Evolutionary conservation across 2,113 vertebrate species (phyloP), one percentile per base, ranked within the genome.

Genomic region (Neodon shergylaensis): DNA sequence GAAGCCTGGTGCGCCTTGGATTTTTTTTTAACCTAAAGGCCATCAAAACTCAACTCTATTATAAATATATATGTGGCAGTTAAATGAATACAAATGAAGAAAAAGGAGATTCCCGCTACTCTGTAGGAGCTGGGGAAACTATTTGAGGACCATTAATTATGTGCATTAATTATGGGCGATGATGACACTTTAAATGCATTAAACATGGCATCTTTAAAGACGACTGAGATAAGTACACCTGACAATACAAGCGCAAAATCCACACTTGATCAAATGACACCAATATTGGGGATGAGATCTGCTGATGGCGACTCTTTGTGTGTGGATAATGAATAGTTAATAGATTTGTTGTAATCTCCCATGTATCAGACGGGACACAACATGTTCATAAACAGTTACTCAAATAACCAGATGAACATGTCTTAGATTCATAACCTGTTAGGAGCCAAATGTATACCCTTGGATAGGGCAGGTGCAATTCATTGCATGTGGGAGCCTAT

Each of bases 11-110:
- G 96, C 73, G 72, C 63, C 86, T 42, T 97, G 73, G 85, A 96
- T 39, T 21, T 72, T 19, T 97, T 66, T 95, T 97, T 97, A 97
- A 92, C 72, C 66, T 88, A 94, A 96, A 97, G 76, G 95, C 58
- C 96, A 77, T 94, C 90, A 96, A 52, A 68, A 83, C 52, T 98
- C 85, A 97, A 49, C 52, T 97, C 73, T 95, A 72, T 94, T 95
- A 94, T 96, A 82, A 97, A 95, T 97, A 91, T 97, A 94, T 82
- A 12, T 52, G 68, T 83, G 16, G 78, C 85, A 72, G 47, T 5
- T 90, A 42, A 93, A 90, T 96, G 68, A 96, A 79, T 28, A 7
- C 78, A 97, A 96, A 96, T 47, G 72, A 98, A 42, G n/a, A 58
- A 97, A 52, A 52, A 88, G 93, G 78, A 17, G 93, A 77, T 83